Conservation (phyloP, 1,140 invertebrate genomes). For the Drosophila subobscura region DNA sequence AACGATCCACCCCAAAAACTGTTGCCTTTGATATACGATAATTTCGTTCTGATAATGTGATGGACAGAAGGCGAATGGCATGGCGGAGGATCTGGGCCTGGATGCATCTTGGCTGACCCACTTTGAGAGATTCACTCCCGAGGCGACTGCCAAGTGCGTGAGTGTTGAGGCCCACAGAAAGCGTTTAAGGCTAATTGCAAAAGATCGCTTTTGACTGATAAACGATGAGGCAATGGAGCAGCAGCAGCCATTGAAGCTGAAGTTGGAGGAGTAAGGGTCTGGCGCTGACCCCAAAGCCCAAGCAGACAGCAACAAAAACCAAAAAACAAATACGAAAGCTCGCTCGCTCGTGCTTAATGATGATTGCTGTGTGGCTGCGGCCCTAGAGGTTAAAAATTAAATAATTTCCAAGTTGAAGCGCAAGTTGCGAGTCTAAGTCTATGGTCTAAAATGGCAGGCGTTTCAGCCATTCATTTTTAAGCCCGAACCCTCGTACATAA, state of each 20-base stretch:
- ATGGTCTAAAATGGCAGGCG: slow-evolving; percentile 74
- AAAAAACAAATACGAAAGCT: slow-evolving; percentile 46
- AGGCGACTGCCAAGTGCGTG: slow-evolving; percentile 44
- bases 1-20: background rate
- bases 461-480: slow-evolving; percentile 57
- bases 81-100: slow-evolving; percentile 8
- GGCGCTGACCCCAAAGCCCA: slow-evolving; percentile 74
- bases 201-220: slow-evolving; percentile 76
- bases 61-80: slow-evolving; percentile 40
- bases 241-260: slow-evolving; percentile 10
- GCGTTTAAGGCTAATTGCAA: slow-evolving; percentile 82
- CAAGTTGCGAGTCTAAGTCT: slow-evolving; percentile 32
- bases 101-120: slow-evolving; percentile 31
- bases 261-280: slow-evolving; percentile 50
- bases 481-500: slow-evolving; percentile 58
- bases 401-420: slow-evolving; percentile 67
- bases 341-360: slow-evolving; percentile 73
- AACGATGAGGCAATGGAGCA: slow-evolving; percentile 35
- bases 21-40: slow-evolving; percentile 74
- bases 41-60: slow-evolving; percentile 81
- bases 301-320: slow-evolving; percentile 4
- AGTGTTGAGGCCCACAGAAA: slow-evolving; percentile 76
- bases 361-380: slow-evolving; percentile 61
- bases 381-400: slow-evolving; percentile 81
- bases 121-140: slow-evolving; percentile 22